These are phyloP conservation scores for Mus spretus DNA, from an alignment of 2,797 vertebrate genomes.

Conservation along the genomic window DNA sequence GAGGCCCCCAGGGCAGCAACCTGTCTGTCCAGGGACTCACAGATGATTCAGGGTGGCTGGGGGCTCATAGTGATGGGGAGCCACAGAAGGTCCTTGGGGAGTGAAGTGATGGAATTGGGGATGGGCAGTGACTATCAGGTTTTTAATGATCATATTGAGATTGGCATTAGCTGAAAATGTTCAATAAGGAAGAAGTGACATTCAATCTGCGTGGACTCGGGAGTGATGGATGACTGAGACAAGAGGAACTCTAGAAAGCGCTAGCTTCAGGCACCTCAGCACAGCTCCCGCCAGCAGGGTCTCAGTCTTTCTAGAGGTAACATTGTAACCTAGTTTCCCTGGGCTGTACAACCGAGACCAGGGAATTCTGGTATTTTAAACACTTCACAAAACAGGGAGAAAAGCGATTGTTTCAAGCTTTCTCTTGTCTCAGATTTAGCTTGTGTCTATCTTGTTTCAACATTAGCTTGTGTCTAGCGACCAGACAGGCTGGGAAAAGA, in stretches of 20 bases:
- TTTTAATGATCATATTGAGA: background rate
- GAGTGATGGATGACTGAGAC: slow-evolving; percentile 23
- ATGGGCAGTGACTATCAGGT: background rate
- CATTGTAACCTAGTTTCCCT: slow-evolving; percentile 62
- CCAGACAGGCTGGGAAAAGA: background rate
- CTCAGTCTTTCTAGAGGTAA: slow-evolving; percentile 54
- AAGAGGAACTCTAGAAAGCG: slow-evolving; percentile 46
- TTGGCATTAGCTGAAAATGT: slow-evolving; percentile 29
- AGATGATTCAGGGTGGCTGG: background rate
- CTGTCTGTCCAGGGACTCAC: background rate
- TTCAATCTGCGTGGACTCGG: background rate
- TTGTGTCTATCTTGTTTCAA: background rate
- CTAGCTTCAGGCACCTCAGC: background rate
- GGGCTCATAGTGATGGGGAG: background rate
- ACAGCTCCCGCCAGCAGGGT: slow-evolving; percentile 20
- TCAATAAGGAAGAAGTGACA: slow-evolving; percentile 57
- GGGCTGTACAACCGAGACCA: slow-evolving; percentile 32
- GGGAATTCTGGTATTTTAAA: slow-evolving; percentile 48
- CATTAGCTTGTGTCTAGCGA: background rate
- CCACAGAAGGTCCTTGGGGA: background rate
- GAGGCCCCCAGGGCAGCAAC: background rate
- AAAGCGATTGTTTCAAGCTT: slow-evolving; percentile 55
- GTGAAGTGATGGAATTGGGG: background rate
- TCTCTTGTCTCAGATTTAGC: background rate
- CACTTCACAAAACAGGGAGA: slow-evolving; percentile 46